Evolutionary conservation across 2,888 invertebrate species (phyloP).

Genomic region (Andrena minutula): DNA sequence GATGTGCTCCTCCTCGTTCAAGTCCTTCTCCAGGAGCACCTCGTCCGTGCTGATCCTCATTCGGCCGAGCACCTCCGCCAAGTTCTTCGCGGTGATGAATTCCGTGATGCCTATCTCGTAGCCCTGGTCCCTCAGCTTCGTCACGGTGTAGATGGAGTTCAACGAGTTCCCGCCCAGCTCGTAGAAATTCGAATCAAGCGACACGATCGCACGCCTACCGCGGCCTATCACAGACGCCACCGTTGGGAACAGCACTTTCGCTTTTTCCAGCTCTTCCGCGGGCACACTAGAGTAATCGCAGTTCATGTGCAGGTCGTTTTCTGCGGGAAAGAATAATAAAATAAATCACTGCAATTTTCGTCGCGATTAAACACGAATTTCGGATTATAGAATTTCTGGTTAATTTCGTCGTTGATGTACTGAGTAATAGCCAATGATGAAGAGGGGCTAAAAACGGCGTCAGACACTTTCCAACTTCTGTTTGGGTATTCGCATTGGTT

Average conservation of each 20-base stretch:
- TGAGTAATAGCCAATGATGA: too few species aligned
- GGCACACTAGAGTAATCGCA: slow-evolving; percentile 89
- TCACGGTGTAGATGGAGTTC: slow-evolving; percentile 94
- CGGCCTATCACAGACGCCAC: slow-evolving; percentile 90
- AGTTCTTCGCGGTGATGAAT: slow-evolving; percentile 90
- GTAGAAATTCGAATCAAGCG: slow-evolving; percentile 91
- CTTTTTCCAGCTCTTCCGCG: slow-evolving; percentile 87
- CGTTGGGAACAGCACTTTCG: slow-evolving; percentile 90
- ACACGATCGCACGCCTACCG: slow-evolving; percentile 88
- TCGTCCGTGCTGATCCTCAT: slow-evolving; percentile 84
- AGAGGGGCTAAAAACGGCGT: too few species aligned
- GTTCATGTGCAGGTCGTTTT: slow-evolving; percentile 87
- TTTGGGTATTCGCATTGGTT: too few species aligned
- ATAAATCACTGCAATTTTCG: neutral
- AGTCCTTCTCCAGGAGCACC: slow-evolving; percentile 69
- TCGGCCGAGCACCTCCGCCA: slow-evolving; percentile 89
- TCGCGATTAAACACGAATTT: too few species aligned
- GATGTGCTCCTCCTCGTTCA: slow-evolving; percentile 83
- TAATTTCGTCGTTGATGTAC: too few species aligned
- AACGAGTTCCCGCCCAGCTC: slow-evolving; percentile 95
- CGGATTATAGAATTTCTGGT: too few species aligned
- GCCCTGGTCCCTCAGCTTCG: slow-evolving; percentile 91
- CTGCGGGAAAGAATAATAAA: slow-evolving; percentile 82
- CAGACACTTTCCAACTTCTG: too few species aligned
- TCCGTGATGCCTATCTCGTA: slow-evolving; percentile 93